Evolutionary conservation across 2,888 invertebrate genomes (phyloP).

Genomic region (Luperina testacea): DNA sequence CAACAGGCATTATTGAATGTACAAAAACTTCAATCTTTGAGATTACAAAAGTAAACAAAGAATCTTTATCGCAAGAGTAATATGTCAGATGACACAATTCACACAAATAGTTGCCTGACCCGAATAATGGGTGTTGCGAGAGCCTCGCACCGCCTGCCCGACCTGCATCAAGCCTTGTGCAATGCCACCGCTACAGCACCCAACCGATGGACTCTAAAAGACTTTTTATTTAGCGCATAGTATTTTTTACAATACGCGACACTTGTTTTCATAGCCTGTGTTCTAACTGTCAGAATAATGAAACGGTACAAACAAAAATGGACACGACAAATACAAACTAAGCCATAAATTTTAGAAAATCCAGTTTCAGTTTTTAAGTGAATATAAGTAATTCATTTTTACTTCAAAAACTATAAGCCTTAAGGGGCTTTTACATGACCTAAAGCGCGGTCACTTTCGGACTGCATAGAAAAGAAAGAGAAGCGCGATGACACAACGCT

Average conservation of each 20-base stretch:
- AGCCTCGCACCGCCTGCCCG: slow-evolving; percentile 83
- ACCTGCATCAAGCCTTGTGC: slow-evolving; percentile 87
- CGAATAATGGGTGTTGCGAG: slow-evolving; percentile 88
- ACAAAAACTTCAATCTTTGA: slow-evolving; percentile 20
- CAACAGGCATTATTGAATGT: neutral
- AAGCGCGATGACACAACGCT: no score
- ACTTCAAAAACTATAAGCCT: neutral
- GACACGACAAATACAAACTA: neutral
- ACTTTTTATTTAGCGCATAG: slow-evolving; percentile 34
- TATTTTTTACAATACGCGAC: neutral
- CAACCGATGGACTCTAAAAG: slow-evolving; percentile 56
- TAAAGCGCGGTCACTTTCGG: no score
- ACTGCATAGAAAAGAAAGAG: no score
- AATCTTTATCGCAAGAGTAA: slow-evolving; percentile 77
- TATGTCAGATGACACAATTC: slow-evolving; percentile 89
- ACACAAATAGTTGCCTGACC: slow-evolving; percentile 89
- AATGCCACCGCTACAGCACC: slow-evolving; percentile 79
- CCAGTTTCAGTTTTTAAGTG: neutral
- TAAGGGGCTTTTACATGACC: no score
- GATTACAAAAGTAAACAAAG: slow-evolving; percentile 68
- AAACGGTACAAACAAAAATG: slow-evolving; percentile 2
- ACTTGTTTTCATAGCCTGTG: neutral
- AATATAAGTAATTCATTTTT: neutral
- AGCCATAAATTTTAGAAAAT: neutral
- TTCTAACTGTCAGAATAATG: neutral